These are phyloP conservation scores for Bubo scandiacus DNA, from an alignment of 2,113 vertebrate genomes.

Conservation along the genomic window DNA sequence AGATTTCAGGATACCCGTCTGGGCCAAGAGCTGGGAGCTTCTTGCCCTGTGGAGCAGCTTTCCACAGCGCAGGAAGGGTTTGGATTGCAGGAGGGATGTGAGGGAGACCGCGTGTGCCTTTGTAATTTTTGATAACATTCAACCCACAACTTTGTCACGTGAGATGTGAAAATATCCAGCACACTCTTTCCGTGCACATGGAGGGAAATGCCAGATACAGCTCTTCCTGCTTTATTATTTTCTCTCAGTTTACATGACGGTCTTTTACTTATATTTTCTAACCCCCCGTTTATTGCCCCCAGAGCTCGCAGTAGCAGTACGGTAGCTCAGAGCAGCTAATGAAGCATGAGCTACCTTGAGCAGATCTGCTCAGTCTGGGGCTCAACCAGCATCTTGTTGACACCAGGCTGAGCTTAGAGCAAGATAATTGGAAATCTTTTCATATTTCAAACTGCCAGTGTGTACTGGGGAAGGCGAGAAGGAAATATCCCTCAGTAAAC, in stretches of 20 bases:
- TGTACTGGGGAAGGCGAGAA: background rate
- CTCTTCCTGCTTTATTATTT: background rate
- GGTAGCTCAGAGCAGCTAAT: background rate
- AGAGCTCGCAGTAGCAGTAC: background rate
- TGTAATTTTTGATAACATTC: background rate
- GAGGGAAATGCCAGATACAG: background rate
- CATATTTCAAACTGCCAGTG: background rate
- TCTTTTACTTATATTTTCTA: background rate
- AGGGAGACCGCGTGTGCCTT: background rate
- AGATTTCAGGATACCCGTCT: background rate
- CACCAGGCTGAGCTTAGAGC: background rate
- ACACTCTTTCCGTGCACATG: rapidly evolving
- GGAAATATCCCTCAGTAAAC: background rate
- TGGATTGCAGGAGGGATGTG: background rate
- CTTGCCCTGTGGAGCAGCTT: background rate
- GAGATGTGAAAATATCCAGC: background rate
- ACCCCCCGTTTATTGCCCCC: background rate
- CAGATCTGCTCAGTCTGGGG: background rate
- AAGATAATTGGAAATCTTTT: background rate
- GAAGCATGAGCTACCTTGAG: background rate
- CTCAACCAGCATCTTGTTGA: background rate
- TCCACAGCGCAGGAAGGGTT: background rate
- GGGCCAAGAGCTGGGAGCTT: background rate
- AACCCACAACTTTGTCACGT: background rate
- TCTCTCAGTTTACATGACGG: background rate